Percentiles rank a stretch among this genome's conserved stretches.
Conservation (phyloP, 2,113 vertebrate genomes). For the Macquaria australasica region DNA sequence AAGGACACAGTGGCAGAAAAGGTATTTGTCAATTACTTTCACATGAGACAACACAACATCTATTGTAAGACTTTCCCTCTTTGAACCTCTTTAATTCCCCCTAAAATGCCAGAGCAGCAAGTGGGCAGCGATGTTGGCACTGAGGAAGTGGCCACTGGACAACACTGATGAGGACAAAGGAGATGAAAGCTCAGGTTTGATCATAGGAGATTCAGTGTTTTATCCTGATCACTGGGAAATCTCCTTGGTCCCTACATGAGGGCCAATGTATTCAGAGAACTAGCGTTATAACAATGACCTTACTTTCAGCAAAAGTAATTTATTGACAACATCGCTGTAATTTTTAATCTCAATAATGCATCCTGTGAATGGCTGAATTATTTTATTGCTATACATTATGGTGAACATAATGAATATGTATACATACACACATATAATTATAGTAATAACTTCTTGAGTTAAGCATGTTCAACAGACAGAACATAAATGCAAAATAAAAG, state of each 20-base stretch:
- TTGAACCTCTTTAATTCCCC: constrained; percentile 22
- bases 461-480: neutral
- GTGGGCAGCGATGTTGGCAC: constrained; percentile 18
- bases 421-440: neutral
- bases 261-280: neutral
- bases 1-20: constrained; percentile 5
- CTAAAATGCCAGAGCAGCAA: constrained; percentile 19
- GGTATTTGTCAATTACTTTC: constrained; percentile 48
- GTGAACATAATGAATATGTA: no score
- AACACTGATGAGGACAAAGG: constrained; percentile 7
- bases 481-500: constrained; percentile 1
- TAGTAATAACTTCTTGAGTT: neutral
- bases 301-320: no score
- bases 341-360: no score
- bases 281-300: neutral
- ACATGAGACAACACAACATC: constrained; percentile 25
- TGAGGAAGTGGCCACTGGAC: neutral
- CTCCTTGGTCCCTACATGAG: neutral
- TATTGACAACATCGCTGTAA: no score
- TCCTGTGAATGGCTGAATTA: no score
- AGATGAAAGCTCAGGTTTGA: constrained; percentile 5
- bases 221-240: neutral
- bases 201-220: neutral
- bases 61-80: constrained; percentile 3
- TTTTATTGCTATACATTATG: no score